Evolutionary conservation across 2,797 vertebrate species (phyloP).

Genomic region (Gymnopithys bicolor): DNA sequence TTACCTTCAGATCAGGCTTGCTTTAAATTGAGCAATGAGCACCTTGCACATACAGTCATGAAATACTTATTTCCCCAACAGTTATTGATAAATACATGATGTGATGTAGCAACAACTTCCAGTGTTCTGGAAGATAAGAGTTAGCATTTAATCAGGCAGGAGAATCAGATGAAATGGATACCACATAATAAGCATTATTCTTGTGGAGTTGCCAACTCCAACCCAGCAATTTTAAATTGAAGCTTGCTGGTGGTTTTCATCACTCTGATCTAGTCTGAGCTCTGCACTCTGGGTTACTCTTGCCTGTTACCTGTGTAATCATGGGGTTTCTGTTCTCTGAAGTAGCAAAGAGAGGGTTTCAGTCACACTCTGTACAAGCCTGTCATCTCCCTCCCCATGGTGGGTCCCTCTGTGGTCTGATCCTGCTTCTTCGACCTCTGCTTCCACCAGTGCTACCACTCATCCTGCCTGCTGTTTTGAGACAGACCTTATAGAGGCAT

Average conservation of each 20-base stretch:
- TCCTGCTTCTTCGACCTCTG: neutral
- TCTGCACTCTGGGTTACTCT: neutral
- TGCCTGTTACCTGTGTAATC: neutral
- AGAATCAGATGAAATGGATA: neutral
- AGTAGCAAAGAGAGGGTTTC: neutral
- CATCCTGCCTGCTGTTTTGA: neutral
- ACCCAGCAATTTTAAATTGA: neutral
- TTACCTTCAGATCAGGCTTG: neutral
- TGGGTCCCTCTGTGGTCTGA: neutral
- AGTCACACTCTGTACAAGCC: neutral
- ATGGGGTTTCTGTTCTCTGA: neutral
- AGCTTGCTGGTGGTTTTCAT: neutral
- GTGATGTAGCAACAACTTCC: conserved; percentile 35
- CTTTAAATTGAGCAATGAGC: conserved; percentile 36
- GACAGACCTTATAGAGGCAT: neutral
- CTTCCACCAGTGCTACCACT: neutral
- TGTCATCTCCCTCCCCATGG: accelerated
- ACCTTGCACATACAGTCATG: neutral
- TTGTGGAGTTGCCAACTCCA: conserved; percentile 25
- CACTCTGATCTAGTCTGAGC: neutral
- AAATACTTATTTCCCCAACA: neutral
- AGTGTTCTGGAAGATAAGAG: conserved; percentile 35
- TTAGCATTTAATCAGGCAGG: conserved; percentile 5
- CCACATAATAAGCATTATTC: neutral
- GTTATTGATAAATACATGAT: conserved; percentile 45